phyloP scores from a whole-genome alignment of 2,888 invertebrate genomes.

The Tolmerus cingulatus region DNA sequence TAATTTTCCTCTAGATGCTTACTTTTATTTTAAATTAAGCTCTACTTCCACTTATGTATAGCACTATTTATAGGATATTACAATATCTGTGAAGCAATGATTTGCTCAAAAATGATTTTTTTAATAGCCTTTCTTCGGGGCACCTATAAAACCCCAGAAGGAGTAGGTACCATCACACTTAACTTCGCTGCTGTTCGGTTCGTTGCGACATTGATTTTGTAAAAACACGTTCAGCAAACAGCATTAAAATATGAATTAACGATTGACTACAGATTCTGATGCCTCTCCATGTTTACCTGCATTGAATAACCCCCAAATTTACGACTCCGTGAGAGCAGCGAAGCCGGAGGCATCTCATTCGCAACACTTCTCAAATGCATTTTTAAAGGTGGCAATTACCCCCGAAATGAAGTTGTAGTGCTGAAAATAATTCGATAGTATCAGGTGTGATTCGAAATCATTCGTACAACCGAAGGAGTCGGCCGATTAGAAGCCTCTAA shows the following conservation, averaged over 20 bases:
- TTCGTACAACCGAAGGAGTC: background rate
- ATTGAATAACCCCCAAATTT: background rate
- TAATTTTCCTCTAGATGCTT: background rate
- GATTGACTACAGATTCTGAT: constrained; percentile 18
- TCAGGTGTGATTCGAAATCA: constrained; percentile 15
- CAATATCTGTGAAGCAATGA: background rate
- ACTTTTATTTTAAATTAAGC: background rate
- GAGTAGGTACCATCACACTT: background rate
- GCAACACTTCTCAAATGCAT: background rate
- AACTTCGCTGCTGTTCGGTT: background rate
- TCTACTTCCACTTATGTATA: too few relatives aligned
- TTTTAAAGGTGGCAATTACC: constrained; percentile 43
- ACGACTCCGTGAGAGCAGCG: background rate
- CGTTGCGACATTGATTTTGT: constrained; percentile 4
- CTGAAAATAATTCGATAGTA: constrained; percentile 11
- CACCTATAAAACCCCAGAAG: background rate
- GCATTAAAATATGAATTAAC: constrained; percentile 27
- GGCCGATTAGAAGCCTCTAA: background rate
- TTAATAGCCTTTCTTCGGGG: background rate
- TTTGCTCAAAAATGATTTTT: background rate
- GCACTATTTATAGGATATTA: background rate
- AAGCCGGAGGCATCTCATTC: background rate
- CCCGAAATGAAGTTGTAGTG: constrained; percentile 42
- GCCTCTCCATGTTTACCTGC: constrained; percentile 13
- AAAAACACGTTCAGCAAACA: constrained; percentile 36